phyloP scores from a whole-genome alignment of 2,888 invertebrate genomes.

The Eumacrocentrus americanus region DNA sequence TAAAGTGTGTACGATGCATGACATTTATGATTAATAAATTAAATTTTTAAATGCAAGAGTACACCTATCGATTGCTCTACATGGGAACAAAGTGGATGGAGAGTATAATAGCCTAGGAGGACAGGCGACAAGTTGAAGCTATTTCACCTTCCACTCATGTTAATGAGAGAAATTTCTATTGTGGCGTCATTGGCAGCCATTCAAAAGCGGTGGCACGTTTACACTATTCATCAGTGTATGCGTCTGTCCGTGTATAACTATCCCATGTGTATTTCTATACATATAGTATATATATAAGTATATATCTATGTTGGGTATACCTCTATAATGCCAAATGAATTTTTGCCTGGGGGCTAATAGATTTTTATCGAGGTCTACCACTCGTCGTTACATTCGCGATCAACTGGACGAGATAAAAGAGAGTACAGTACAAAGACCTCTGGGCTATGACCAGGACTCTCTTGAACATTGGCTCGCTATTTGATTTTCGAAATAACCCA shows the following conservation, averaged over 20 bases:
- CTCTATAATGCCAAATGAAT: background rate
- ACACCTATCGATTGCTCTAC: constrained; percentile 1
- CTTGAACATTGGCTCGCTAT: background rate
- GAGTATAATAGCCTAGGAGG: background rate
- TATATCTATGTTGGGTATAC: background rate
- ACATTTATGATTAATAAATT: constrained; percentile 3
- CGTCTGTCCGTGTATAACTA: background rate
- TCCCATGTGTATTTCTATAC: background rate
- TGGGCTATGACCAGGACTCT: too few species aligned
- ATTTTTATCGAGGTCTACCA: constrained; percentile 21
- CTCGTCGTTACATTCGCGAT: constrained; percentile 10
- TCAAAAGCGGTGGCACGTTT: constrained; percentile 21
- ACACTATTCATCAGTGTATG: background rate
- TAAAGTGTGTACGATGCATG: too few species aligned
- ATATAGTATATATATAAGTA: background rate
- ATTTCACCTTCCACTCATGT: constrained; percentile 30
- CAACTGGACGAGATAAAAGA: constrained; percentile 8
- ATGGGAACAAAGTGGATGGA: background rate
- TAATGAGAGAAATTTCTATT: constrained; percentile 37
- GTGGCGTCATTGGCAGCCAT: constrained; percentile 28
- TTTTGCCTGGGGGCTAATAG: constrained; percentile 8
- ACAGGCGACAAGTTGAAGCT: constrained; percentile 16
- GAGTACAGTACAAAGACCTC: too few species aligned
- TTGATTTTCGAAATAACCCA: background rate
- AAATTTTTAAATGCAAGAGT: too few species aligned